Percentiles rank a stretch among this genome's conserved stretches.
phyloP scores from a whole-genome alignment of 2,797 vertebrate species.

The Eulemur coronatus region DNA sequence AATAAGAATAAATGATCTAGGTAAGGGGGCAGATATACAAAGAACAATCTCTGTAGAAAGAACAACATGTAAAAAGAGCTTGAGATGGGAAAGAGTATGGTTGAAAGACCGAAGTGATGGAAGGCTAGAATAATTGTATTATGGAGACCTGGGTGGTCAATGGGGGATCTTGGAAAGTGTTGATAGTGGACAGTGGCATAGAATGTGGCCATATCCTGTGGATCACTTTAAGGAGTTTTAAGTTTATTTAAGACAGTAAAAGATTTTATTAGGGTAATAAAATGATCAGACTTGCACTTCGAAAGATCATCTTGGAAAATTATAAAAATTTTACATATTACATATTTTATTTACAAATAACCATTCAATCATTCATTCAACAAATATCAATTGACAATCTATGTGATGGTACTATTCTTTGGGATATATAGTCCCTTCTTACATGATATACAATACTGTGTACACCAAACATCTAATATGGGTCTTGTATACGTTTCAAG shows the following conservation, averaged over 20 bases:
- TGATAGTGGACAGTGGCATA: neutral
- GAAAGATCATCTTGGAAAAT: neutral
- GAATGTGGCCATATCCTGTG: neutral
- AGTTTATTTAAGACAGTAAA: neutral
- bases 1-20: neutral
- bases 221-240: neutral
- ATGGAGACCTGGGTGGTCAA: neutral
- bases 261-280: slow-evolving; percentile 23
- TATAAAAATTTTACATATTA: neutral
- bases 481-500: neutral
- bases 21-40: neutral
- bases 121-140: neutral
- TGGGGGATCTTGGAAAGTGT: neutral
- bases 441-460: neutral
- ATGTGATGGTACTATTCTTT: neutral
- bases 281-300: neutral
- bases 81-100: neutral
- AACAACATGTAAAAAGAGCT: neutral
- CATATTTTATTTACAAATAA: neutral
- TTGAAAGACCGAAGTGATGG: neutral
- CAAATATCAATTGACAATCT: neutral
- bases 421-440: neutral
- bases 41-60: neutral
- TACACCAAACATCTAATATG: neutral
- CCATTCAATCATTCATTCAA: neutral